Evolutionary conservation across 2,797 vertebrate genomes (phyloP), one percentile per base, ranked within the genome.

Genomic region (Dallia pectoralis): DNA sequence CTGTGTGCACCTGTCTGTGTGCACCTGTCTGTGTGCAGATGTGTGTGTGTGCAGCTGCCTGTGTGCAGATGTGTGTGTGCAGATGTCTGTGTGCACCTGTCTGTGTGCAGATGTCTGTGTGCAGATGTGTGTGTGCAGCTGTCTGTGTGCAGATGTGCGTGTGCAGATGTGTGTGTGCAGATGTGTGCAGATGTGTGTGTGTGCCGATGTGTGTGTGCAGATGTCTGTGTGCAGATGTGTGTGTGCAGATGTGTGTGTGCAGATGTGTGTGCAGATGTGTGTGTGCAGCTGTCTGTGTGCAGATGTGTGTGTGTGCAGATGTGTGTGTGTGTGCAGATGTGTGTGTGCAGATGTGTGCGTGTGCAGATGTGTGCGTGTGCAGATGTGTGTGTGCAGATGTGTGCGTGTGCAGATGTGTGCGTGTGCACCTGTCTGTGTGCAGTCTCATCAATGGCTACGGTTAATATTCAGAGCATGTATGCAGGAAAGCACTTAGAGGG

Each of bases 401-500:
- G 47, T 48, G 47, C n/a, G n/a, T 29, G 47, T n/a, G 49, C 14
- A n/a, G 49, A 27, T 7, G 49, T 1, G 49, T 15, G 49, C n/a
- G n/a, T n/a, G n/a, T n/a, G n/a, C n/a, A n/a, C n/a, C n/a, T n/a
- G n/a, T n/a, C n/a, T n/a, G n/a, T 15, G 49, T n/a, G 49, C 71
- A 61, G 72, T 71, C 64, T 63, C 48, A n/a, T 14, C 4, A 40
- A 25, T 79, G 70, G 59, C 53, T 71, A 67, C 15, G 76, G 78
- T 85, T 87, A 77, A 84, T 78, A 84, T 85, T 84, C 76, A 77
- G 67, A 70, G 77, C 61, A 72, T 74, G 75, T 76, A 47, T 69
- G 53, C 22, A 44, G 71, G 79, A 68, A 33, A 76, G 22, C 72
- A 70, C 51, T 22, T 29, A 48, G 48, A 22, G 62, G 73, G 40